Percentiles rank a stretch among this genome's conserved stretches.
Conservation (phyloP, 1,140 invertebrate genomes). For the Ridgeia piscesae region DNA sequence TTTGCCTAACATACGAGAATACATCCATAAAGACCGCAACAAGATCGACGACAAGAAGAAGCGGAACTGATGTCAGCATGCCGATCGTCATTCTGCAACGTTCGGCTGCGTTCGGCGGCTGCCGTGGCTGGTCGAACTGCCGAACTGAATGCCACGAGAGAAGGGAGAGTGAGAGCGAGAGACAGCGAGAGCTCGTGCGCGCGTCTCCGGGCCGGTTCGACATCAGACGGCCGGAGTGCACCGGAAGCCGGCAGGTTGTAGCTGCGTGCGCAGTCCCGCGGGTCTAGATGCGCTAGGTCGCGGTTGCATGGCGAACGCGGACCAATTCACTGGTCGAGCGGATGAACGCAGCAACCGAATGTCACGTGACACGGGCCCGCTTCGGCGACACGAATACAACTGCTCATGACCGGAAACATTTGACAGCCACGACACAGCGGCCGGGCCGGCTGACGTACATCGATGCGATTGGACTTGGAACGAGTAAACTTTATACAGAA, state of each 20-base stretch:
- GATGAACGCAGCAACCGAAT: background rate
- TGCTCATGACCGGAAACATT: background rate
- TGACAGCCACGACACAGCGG: background rate
- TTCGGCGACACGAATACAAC: background rate
- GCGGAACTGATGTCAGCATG: background rate
- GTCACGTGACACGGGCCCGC: background rate
- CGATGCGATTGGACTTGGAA: background rate
- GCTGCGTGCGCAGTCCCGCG: no score
- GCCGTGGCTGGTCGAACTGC: background rate
- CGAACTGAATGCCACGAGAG: background rate
- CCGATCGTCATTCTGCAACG: background rate
- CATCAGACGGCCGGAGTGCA: no score
- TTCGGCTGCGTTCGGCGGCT: background rate
- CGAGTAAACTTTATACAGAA: background rate
- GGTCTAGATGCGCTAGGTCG: background rate
- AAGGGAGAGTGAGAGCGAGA: no score
- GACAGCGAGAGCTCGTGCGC: background rate
- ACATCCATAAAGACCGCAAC: conserved; percentile 77
- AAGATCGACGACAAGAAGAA: background rate
- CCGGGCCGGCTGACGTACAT: background rate
- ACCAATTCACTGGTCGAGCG: background rate
- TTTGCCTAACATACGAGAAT: conserved; percentile 83
- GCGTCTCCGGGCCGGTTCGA: background rate
- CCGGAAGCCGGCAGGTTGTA: background rate
- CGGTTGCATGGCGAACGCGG: background rate